Conservation (phyloP, 2,113 vertebrate genomes). For the Eclectus roratus region DNA sequence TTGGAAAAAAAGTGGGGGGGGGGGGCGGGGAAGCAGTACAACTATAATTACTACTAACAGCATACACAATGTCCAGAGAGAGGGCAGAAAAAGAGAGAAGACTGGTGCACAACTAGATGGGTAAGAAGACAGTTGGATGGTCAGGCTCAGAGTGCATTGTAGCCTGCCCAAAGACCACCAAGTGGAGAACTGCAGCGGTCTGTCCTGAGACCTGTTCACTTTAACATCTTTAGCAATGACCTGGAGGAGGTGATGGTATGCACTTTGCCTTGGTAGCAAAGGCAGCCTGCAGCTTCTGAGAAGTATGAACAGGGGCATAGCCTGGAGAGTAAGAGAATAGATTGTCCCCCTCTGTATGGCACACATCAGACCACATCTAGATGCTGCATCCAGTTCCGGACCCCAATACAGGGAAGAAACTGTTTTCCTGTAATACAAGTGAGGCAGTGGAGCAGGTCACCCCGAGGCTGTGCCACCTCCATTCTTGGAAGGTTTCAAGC, state of each 20-base stretch:
- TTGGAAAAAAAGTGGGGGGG: accelerated
- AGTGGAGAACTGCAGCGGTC: not conserved
- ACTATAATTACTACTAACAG: not conserved
- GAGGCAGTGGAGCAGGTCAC: accelerated
- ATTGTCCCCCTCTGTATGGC: not conserved
- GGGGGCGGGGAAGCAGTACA: not conserved
- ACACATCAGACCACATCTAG: not conserved
- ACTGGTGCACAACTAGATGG: not conserved
- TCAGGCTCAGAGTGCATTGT: not conserved
- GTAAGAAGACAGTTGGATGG: not conserved
- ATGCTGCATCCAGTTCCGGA: not conserved
- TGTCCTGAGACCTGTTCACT: not conserved
- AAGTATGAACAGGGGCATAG: accelerated
- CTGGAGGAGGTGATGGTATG: accelerated
- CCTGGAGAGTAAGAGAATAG: not conserved
- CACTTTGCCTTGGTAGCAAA: not conserved
- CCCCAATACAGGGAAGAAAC: not conserved
- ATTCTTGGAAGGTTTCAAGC: not conserved
- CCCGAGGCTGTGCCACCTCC: not conserved
- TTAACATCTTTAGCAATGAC: not conserved
- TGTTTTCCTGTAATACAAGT: not conserved
- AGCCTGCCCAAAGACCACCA: not conserved
- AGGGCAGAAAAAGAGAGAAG: not conserved
- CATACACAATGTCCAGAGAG: not conserved
- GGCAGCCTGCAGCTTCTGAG: not conserved